Percentiles rank a stretch among this genome's conserved stretches.
phyloP scores from a whole-genome alignment of 2,888 invertebrate species.

The Dichetophora obliterata region DNA sequence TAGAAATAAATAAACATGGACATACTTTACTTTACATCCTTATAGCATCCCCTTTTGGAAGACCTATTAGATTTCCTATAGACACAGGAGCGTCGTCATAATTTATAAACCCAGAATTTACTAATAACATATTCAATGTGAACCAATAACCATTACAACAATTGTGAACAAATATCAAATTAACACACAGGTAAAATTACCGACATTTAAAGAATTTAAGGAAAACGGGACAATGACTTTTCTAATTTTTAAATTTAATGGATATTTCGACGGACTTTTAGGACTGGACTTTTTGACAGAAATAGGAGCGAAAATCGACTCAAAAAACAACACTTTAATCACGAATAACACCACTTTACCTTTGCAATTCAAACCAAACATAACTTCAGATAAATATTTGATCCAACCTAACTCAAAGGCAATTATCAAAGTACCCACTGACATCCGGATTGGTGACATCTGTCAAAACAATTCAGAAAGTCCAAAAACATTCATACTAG shows the following conservation, averaged over 20 bases:
- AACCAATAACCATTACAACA: slow-evolving; percentile 12
- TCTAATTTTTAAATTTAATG: slow-evolving; percentile 10
- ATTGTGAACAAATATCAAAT: background rate
- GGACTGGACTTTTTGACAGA: no score
- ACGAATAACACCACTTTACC: background rate
- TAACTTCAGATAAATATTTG: background rate
- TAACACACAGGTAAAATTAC: slow-evolving; percentile 15
- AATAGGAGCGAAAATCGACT: background rate
- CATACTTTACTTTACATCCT: background rate
- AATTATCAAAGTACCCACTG: no score
- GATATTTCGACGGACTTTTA: no score
- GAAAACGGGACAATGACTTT: slow-evolving; percentile 13
- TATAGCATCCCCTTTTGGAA: background rate
- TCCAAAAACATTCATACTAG: no score
- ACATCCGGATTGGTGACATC: background rate
- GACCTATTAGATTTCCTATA: background rate
- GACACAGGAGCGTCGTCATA: slow-evolving; percentile 11
- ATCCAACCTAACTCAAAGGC: no score
- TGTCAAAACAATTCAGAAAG: no score
- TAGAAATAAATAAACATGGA: slow-evolving; percentile 15
- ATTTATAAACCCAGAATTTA: slow-evolving; percentile 27
- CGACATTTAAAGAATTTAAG: slow-evolving; percentile 25
- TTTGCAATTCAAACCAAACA: background rate
- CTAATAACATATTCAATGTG: background rate
- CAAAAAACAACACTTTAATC: background rate